phyloP scores from a whole-genome alignment of 2,113 vertebrate species.

The Labeo catla region DNA sequence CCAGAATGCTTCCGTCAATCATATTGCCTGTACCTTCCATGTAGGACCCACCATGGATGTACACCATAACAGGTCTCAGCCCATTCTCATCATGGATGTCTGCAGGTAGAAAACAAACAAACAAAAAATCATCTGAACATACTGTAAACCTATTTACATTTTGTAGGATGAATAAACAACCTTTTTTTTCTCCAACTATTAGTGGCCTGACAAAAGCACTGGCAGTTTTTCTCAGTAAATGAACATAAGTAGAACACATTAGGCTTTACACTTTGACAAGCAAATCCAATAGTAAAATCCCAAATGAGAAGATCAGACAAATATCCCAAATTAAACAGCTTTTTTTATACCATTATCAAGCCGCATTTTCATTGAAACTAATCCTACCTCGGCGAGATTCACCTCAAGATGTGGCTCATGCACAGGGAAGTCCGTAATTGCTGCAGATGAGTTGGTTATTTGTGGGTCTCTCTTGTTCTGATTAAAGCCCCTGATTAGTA shows the following conservation, averaged over 20 bases:
- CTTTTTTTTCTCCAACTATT: background rate
- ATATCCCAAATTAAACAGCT: conserved; percentile 19
- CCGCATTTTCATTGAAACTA: conserved; percentile 7
- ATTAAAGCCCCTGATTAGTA: conserved; percentile 53
- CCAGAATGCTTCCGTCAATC: conserved; percentile 94
- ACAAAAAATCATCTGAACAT: background rate
- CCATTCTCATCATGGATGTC: conserved; percentile 94
- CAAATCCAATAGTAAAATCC: background rate
- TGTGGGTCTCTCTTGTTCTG: conserved; percentile 42
- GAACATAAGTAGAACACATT: background rate
- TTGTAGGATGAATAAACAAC: background rate
- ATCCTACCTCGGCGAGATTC: conserved; percentile 17
- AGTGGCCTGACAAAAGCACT: background rate
- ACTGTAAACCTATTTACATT: background rate
- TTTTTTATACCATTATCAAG: conserved; percentile 17
- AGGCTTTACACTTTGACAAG: background rate
- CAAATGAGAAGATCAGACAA: conserved; percentile 6
- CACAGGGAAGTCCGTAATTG: conserved; percentile 24
- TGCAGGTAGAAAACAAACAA: conserved; percentile 65
- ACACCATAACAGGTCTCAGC: conserved; percentile 93
- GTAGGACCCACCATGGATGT: conserved; percentile 95
- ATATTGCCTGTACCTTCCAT: conserved; percentile 97
- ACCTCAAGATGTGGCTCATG: conserved; percentile 28
- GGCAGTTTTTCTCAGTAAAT: background rate
- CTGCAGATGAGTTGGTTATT: conserved; percentile 44